Evolutionary conservation across 2,113 vertebrate genomes (phyloP), one percentile per base, ranked within the genome.

Genomic region (Phodopus roborovskii): DNA sequence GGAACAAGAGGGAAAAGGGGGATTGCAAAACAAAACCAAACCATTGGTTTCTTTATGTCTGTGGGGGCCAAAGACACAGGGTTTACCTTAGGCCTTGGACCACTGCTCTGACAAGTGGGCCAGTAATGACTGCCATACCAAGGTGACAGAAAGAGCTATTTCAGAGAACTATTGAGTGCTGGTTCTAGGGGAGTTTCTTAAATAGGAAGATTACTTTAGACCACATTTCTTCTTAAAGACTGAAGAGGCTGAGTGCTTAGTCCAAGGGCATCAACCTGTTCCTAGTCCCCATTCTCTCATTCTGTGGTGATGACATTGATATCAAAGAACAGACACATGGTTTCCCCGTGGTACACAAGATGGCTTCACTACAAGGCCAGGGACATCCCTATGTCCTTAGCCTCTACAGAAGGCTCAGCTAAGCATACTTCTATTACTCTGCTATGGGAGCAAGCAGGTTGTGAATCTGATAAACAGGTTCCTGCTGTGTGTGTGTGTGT

Each of bases 401-500:
- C 16, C 42, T 74, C 53, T 83, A 71, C 5, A 88, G 81, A 90
- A 66, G 92, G 68, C 70, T 79, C n/a, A 87, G 68, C 36, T 50
- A 88, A 95, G 84, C 66, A 45, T 26, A 60, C 36, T 60, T 85
- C 78, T 93, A 8, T 77, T 48, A 62, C 24, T 45, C 68, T 90
- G 78, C 81, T 92, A 45, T 60, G 86, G 71, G 77, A 94, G 42
- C 86, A 94, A 94, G 85, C 50, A 28, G 71, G 89, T 62, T 94
- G 94, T 90, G 97, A 94, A 96, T 96, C 91, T 96, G 94, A 97
- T 95, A 94, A 96, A 85, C 39, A 15, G 82, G 81, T 97, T 95
- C 95, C 92, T 97, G 96, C 71, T 81, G 45, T 30, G 62, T 68
- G 39, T 22, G 10, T 15, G 3, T 3, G 12, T 48, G 42, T 77